Evolutionary conservation across 2,888 invertebrate genomes (phyloP), one percentile per base, ranked within the genome.

Genomic region (Meliscaeva auricollis): DNA sequence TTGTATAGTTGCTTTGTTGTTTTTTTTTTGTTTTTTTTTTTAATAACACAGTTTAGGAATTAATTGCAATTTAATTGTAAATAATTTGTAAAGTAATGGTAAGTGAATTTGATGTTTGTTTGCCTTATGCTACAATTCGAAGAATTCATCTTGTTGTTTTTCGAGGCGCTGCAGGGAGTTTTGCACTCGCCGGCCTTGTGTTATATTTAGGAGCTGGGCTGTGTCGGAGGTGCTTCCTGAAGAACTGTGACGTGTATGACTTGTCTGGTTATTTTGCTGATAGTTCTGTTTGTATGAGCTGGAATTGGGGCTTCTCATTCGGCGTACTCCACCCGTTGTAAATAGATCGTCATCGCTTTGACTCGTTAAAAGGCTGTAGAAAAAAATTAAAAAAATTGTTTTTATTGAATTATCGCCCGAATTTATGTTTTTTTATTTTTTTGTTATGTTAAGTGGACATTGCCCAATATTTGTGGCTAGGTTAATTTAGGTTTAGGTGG

Each of bases 101-200:
- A 85, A 69, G 72, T 50, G 11, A 46, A 68, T 68, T 60, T 68
- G 50, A 68, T 73, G 64, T n/a, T n/a, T 22, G 32, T 87, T 87
- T 73, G 75, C 87, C 88, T 88, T 88, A 89, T 94, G 96, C 96
- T 97, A 97, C 95, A 97, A 96, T 93, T 97, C 97, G 92, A 97
- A 98, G 90, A 97, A 94, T 91, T 97, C 97, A 89, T 98, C 97
- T 90, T 97, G 97, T 90, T 96, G 95, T 89, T 96, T 94, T 92
- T 97, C 97, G 87, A 97, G 94, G 89, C 96, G 95, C 91, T 96
- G 95, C 87, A 97, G 92, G 5, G 97, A 97, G 87, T 95, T 96
- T 91, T 96, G 95, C 26, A 97, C 95, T 89, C 95, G 95, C 88
- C 95, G 94, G 44, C 97, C 96, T 91, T 97, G 96, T 46, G 97